Evolutionary conservation across 2,888 invertebrate species (phyloP), one percentile per base, ranked within the genome.

Genomic region (Psococerastis gibbosa): DNA sequence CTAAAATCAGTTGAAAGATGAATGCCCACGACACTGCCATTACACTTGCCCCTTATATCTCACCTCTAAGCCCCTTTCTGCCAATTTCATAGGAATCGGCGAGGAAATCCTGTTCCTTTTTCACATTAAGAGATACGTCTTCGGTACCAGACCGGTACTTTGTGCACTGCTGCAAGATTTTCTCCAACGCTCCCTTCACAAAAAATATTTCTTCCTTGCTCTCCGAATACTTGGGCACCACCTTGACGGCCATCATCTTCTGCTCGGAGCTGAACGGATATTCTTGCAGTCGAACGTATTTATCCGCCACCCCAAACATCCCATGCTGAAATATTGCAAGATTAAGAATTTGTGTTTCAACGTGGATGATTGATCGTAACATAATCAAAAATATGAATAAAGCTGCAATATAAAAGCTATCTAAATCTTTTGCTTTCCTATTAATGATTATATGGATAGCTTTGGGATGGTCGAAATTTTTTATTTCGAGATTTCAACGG

Each of bases 231-330:
- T 84, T 85, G 1, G 82, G 76, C 11, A 77, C 73, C 59, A 87
- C 89, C 61, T 84, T 88, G 20, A 98, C 95, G 3, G 89, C 87
- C 98, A 99, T 99, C 77, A 89, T 87, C 65, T 97, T 98, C 49
- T 89, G 88, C 56, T 98, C 98, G 0, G 95, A 95, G 53, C 78
- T 84, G 64, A 98, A 99, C 0, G 98, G 97, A 66, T 85, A 85
- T 61, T 98, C 98, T 57, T 94, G 85, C 8, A 91, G 66, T 38
- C 92, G 69, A 0, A 80, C 71, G 60, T 82, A 92, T 45, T 80
- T 74, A 20, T 89, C 84, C 1, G 76, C 62, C 0, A 81, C 67
- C 43, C 82, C 81, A 53, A 78, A 78, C 73, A 94, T 75, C 42
- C 85, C 83, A 59, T 89, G 79, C 69, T 72, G 54, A 18, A 57